phyloP scores from a whole-genome alignment of 2,888 invertebrate genomes.

The Coelinius sp. region DNA sequence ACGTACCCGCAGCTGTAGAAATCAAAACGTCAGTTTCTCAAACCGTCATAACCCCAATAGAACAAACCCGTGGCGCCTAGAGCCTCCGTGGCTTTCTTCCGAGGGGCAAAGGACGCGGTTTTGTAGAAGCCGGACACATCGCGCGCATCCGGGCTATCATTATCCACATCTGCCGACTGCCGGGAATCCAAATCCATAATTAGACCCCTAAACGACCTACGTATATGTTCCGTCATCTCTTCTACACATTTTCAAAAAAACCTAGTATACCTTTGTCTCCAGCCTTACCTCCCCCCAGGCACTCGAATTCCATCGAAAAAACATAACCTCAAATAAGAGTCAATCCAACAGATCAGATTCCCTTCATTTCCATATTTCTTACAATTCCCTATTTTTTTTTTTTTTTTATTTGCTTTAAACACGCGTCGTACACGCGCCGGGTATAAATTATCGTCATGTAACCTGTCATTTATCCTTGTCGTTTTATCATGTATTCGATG shows the following conservation, averaged over 20 bases:
- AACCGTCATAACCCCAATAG: conserved; percentile 41
- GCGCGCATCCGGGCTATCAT: conserved; percentile 63
- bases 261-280: conserved; percentile 58
- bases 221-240: conserved; percentile 61
- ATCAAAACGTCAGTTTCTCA: conserved; percentile 21
- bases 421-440: conserved; percentile 40
- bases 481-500: background rate
- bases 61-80: conserved; percentile 46
- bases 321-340: conserved; percentile 19
- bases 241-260: conserved; percentile 45
- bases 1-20: conserved; percentile 31
- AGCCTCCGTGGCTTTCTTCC: conserved; percentile 34
- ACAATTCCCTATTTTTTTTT: conserved; percentile 18
- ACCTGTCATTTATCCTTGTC: conserved; percentile 15
- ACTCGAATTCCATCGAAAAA: background rate
- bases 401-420: conserved; percentile 15
- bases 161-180: conserved; percentile 65
- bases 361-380: conserved; percentile 28
- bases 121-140: conserved; percentile 58
- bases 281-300: conserved; percentile 29
- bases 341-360: conserved; percentile 17
- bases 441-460: conserved; percentile 32
- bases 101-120: conserved; percentile 36
- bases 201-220: conserved; percentile 51
- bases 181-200: conserved; percentile 52